Percentiles rank a stretch among this genome's conserved stretches.
phyloP scores from a whole-genome alignment of 1,140 invertebrate genomes.

The Frieseomelitta varia region DNA sequence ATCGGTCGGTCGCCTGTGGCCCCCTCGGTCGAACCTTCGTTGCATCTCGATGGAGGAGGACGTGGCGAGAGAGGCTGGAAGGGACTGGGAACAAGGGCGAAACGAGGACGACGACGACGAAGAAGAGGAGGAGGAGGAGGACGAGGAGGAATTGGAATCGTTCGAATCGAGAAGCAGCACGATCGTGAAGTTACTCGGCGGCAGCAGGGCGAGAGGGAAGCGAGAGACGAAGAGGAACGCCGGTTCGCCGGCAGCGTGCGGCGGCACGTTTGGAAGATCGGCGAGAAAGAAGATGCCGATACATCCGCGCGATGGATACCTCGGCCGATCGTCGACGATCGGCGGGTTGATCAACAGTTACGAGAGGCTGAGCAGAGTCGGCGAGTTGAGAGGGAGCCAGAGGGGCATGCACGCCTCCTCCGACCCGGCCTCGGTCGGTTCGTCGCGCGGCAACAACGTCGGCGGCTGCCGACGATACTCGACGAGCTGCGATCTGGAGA shows the following conservation, averaged over 20 bases:
- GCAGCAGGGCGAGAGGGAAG: slow-evolving; percentile 41
- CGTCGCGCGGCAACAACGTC: neutral
- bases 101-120: no score
- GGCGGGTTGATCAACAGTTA: slow-evolving; percentile 63
- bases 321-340: slow-evolving; percentile 65
- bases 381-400: slow-evolving; percentile 59
- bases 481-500: slow-evolving; percentile 70
- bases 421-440: slow-evolving; percentile 23
- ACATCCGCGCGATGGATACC: slow-evolving; percentile 68
- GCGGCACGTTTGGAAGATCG: slow-evolving; percentile 44
- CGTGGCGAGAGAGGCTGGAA: neutral
- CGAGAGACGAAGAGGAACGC: neutral
- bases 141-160: neutral
- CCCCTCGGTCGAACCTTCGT: neutral
- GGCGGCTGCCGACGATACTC: slow-evolving; percentile 33
- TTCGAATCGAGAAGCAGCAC: slow-evolving; percentile 45
- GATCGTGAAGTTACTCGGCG: slow-evolving; percentile 68
- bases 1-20: neutral
- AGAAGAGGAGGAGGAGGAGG: neutral
- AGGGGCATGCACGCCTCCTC: slow-evolving; percentile 46
- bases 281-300: slow-evolving; percentile 65
- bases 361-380: slow-evolving; percentile 65
- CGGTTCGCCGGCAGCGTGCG: slow-evolving; percentile 47
- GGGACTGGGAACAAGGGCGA: no score
- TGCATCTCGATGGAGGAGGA: neutral